phyloP scores from a whole-genome alignment of 2,797 vertebrate genomes.

The Notolabrus celidotus region DNA sequence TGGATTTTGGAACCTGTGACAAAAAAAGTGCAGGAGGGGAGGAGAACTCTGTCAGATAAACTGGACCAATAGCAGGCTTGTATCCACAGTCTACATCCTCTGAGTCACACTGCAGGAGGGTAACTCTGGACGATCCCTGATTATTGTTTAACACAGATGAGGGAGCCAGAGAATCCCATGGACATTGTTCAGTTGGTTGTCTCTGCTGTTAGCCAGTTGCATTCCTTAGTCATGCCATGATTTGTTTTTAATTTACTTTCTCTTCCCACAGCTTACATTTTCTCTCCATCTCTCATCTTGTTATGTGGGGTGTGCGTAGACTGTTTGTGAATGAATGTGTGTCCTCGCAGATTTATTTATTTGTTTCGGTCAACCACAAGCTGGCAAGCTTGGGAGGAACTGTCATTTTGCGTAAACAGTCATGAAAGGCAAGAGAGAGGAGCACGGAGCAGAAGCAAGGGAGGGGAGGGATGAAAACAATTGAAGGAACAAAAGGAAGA shows the following conservation, averaged over 20 bases:
- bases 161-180: conserved; percentile 43
- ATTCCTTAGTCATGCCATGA: conserved; percentile 56
- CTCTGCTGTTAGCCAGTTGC: conserved; percentile 52
- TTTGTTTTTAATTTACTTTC: conserved; percentile 78
- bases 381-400: conserved; percentile 59
- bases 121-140: conserved; percentile 39
- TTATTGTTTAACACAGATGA: conserved; percentile 53
- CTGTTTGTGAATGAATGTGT: conserved; percentile 64
- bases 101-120: conserved; percentile 11
- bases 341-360: conserved; percentile 73
- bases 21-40: background rate
- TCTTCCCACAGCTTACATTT: conserved; percentile 72
- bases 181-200: conserved; percentile 65
- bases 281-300: conserved; percentile 66
- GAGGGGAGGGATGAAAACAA: background rate
- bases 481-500: conserved; percentile 40
- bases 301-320: conserved; percentile 47
- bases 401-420: conserved; percentile 63
- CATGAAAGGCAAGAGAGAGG: conserved; percentile 28
- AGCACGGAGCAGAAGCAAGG: conserved; percentile 17
- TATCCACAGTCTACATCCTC: background rate
- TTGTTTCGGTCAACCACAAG: conserved; percentile 73
- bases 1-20: background rate
- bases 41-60: background rate
- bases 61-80: background rate